Evolutionary conservation across 2,113 vertebrate species (phyloP).

Genomic region (Chloroceryle aenea): DNA sequence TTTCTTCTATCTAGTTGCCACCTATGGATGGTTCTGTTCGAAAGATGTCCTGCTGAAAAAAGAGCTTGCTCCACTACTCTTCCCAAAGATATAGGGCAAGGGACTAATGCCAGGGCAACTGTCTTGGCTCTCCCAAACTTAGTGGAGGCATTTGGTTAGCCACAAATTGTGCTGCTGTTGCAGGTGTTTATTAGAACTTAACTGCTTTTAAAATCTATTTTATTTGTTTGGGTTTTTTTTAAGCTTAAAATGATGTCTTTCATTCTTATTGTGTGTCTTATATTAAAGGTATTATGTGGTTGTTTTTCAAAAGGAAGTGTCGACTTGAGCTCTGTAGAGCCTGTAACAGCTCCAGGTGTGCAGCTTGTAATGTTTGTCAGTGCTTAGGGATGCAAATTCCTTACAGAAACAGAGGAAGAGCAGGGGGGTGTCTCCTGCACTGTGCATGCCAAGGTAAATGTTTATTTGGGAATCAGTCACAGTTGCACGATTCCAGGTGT

Average conservation of each 20-base stretch:
- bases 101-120: not conserved
- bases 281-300: not conserved
- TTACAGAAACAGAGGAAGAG: slow-evolving; percentile 2
- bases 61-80: not conserved
- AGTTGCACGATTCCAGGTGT: slow-evolving; percentile 39
- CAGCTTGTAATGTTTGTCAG: slow-evolving; percentile 45
- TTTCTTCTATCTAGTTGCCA: not conserved
- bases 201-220: not conserved
- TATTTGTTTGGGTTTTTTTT: not conserved
- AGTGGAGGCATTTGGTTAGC: not conserved
- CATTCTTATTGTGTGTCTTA: not conserved
- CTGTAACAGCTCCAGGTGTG: slow-evolving; percentile 23
- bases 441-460: slow-evolving; percentile 48
- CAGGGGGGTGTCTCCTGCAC: not conserved
- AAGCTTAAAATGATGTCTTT: not conserved
- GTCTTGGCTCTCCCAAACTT: not conserved
- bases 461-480: slow-evolving; percentile 33
- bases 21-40: not conserved
- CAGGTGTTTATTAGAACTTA: not conserved
- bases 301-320: not conserved
- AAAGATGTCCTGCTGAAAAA: not conserved
- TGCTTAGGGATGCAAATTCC: slow-evolving; percentile 43
- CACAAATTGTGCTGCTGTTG: not conserved
- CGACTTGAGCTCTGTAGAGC: not conserved
- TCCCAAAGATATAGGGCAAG: not conserved